Base-by-base conservation (phyloP, 2,888 invertebrate species). In the Empis stercorea region DNA sequence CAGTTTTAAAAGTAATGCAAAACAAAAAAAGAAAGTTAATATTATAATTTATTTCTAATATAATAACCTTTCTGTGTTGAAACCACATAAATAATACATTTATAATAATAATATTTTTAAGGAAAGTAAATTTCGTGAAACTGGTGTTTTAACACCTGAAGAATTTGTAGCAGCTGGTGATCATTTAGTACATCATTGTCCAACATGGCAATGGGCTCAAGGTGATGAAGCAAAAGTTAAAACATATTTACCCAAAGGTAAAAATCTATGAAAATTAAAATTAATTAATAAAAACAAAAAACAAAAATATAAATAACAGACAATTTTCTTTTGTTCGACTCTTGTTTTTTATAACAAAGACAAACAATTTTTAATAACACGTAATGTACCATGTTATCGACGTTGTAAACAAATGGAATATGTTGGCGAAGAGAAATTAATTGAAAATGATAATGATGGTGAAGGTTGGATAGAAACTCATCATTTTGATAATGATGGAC, bases 91-190 rank as follows among this genome's bases (percentile, higher is more conserved):
- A n/a, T 60, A 58, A 2, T 48, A 2, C 44, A 13, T n/a, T 27
- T 13, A 44, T 36, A 32, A n/a, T 44, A 45, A 50, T 48, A 52
- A 48, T 48, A 46, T 51, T 49, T 41, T 51, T 11, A 58, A 95
- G 94, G 93, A 94, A 70, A 95, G 95, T 6, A 95, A 93, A 70
- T 97, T 96, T 68, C 83, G 87, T 57, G 96, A 97, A 70, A 97
- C 95, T 13, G 97, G 97, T 30, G 95, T 97, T 3, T 67, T 99
- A 27, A 99, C 96, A n/a, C 97, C 97, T 2, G 96, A 96, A 66
- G 99, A 97, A 73, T 99, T 97, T 76, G 91, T 99, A 4, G 92
- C 87, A 4, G 97, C 99, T 16, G 99, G 99, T 2, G 97, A 99
- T 63, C 97, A 99, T 70, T 72, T 99, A 47, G 96, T 97, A 0